phyloP scores from a whole-genome alignment of 2,888 invertebrate genomes.

The Ophion ventricosus region DNA sequence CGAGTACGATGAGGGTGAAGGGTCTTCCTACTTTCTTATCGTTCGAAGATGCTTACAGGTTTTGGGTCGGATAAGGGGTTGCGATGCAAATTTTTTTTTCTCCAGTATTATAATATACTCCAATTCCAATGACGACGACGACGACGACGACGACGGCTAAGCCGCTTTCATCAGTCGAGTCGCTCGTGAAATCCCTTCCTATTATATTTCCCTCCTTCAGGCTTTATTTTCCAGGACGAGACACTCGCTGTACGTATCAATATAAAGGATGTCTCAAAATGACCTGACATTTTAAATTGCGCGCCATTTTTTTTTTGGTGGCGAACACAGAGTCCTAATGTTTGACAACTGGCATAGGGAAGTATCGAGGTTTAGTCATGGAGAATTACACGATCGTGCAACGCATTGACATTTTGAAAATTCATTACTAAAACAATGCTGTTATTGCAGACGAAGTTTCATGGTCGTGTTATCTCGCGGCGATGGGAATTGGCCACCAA shows the following conservation, averaged over 20 bases:
- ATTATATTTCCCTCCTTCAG: constrained; percentile 16
- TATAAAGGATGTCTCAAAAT: too few species aligned
- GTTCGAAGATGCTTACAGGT: constrained; percentile 1
- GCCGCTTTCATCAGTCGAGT: constrained; percentile 21
- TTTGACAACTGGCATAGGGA: too few species aligned
- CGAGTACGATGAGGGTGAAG: not conserved
- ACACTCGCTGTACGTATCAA: not conserved
- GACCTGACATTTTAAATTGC: too few species aligned
- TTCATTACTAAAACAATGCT: too few species aligned
- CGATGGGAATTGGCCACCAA: too few species aligned
- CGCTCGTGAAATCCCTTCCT: constrained; percentile 6
- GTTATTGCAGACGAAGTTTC: too few species aligned
- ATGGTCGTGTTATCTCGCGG: too few species aligned
- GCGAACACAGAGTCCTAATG: too few species aligned
- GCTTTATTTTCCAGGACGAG: constrained; percentile 32
- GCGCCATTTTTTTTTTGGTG: too few species aligned
- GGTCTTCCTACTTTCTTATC: constrained; percentile 1
- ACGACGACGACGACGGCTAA: constrained; percentile 31
- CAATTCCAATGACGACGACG: constrained; percentile 48
- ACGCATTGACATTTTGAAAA: too few species aligned
- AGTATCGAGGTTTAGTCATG: too few species aligned
- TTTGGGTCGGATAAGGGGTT: constrained; percentile 38
- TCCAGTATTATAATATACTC: constrained; percentile 50
- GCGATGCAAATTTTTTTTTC: constrained; percentile 61
- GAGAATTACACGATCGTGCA: too few species aligned